Base-by-base conservation (phyloP, 2,797 vertebrate genomes). In the Perdix hodgsoniae region DNA sequence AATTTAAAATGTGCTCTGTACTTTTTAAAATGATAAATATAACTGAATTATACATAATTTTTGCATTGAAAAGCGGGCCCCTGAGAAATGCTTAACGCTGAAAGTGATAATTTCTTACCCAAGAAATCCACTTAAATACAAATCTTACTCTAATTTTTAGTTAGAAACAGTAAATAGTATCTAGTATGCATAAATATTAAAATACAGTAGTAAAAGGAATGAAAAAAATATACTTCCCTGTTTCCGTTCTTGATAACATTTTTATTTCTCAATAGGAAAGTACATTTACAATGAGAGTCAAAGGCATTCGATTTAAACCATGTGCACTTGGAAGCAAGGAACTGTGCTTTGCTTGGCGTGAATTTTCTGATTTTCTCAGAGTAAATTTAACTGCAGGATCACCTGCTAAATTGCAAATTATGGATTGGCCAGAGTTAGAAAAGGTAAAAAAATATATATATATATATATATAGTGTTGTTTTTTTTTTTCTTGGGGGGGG, bases 261-360 rank as follows among this genome's bases (percentile, higher is more conserved):
- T 75, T 24, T 94, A 81, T 86, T 96, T 91, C 92, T 96, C 70
- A 79, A 73, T 96, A 99, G 99, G 97, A 98, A 85, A 97, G 67
- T 83, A 97, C 93, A 86, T 92, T 97, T 14, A 98, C 94, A 47
- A 96, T 99, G 76, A 84, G 60, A 77, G 97, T 99, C 47, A 95
- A 81, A 45, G 98, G 99, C 61, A 90, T 99, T 86, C 96, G 86
- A 29, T 99, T 99, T 93, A 90, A 84, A 39, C 93, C 97, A 12
- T 98, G 98, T 45, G 61, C 89, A 60, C 98, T 97, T 27, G 99
- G 98, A 80, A 91, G 87, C 76, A 98, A 98, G 96, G 98, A 99
- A 85, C n/a, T 99, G 76, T 98, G 97, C 92, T 98, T 99, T n/a
- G 98, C 97, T 72, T 99, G 98, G 97, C 95, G 83, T 91, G 95